These are phyloP conservation scores for Pachymerium ferrugineum DNA, from an alignment of 2,888 invertebrate genomes.

Conservation along the genomic window DNA sequence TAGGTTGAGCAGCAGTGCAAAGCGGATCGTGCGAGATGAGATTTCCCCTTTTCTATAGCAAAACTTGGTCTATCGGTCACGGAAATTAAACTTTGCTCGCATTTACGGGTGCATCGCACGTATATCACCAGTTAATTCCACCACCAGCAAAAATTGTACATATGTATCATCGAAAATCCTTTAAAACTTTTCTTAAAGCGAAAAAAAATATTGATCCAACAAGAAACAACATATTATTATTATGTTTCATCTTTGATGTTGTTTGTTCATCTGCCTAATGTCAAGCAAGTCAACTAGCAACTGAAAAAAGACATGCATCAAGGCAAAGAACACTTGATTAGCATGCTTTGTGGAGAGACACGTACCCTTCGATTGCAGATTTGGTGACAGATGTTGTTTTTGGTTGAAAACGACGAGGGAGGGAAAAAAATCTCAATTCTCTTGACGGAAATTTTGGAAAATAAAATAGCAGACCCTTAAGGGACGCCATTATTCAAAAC, in stretches of 20 bases:
- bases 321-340: constrained; percentile 14
- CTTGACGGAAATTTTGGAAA: background rate
- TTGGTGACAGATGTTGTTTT: background rate
- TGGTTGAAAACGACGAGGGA: background rate
- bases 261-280: background rate
- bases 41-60: background rate
- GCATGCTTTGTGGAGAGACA: background rate
- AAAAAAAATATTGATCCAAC: too few relatives aligned
- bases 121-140: background rate
- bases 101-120: background rate
- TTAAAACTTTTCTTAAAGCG: too few relatives aligned
- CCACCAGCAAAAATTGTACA: background rate
- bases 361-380: background rate
- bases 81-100: constrained; percentile 23
- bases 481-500: too few relatives aligned
- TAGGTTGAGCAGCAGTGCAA: constrained; percentile 5
- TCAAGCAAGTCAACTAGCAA: background rate
- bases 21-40: background rate
- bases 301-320: background rate
- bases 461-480: background rate
- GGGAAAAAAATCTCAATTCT: background rate
- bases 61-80: constrained; percentile 23
- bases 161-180: too few relatives aligned
- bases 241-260: constrained; percentile 1
- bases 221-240: too few relatives aligned